Base-by-base conservation (phyloP, 2,797 vertebrate species). In the Myotis myotis region DNA sequence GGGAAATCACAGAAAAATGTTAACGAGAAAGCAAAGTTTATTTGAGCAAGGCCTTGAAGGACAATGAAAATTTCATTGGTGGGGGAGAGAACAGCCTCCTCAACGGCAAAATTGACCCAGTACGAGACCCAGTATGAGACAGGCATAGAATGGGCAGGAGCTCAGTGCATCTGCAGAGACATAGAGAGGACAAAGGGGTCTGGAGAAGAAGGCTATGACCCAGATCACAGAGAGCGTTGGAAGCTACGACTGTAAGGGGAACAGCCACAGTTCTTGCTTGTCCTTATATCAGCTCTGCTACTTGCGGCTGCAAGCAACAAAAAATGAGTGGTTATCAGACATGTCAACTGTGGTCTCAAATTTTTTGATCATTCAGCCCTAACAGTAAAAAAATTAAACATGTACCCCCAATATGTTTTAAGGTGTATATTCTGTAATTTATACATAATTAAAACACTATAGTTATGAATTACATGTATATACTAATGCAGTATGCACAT, bases 391-490 rank as follows among this genome's bases (percentile, higher is more conserved):
- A 76, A 38, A 91, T 6, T 57, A 87, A 87, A 79, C 30, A 66
- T n/a, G 28, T n/a, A 68, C 66, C 41, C 19, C 30, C 33, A 72
- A 80, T 15, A 62, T 38, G 3, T 51, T 64, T 20, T 66, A 79
- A 60, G 47, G 4, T 78, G 10, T 70, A 72, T 30, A 44, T 71
- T 36, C n/a, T 78, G 22, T 25, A 66, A 68, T 30, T 89, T 91
- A 78, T 49, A 30, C 17, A 57, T 49, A 83, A 93, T 71, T 95
- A 95, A 95, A 74, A 87, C 20, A 41, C 16, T 57, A 51, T 23
- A 41, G 16, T 72, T 81, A 87, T 38, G 19, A 83, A 82, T 74
- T 91, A 62, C 17, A 91, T 41, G 20, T 44, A 6, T 36, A 62
- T 47, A 70, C 13, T 17, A 81, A 75, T 81, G 2, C 33, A 57